Evolutionary conservation across 2,797 vertebrate species (phyloP).

Genomic region (Eidolon dupreanum): DNA sequence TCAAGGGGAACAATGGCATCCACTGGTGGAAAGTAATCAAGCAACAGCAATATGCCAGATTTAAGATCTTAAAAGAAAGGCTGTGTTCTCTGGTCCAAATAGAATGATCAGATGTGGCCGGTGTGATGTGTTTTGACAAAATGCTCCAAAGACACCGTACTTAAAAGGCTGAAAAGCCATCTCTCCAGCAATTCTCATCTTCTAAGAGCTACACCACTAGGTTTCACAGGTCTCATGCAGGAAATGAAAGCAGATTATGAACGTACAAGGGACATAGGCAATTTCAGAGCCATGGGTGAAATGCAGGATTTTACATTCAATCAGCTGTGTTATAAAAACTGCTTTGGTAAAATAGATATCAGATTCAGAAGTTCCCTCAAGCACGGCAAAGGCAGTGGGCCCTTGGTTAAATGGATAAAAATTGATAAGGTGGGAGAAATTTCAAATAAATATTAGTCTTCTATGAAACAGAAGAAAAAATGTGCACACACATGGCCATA

Average conservation of each 20-base stretch:
- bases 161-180: slow-evolving; percentile 23
- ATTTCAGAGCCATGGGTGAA: not conserved
- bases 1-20: not conserved
- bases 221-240: slow-evolving; percentile 18
- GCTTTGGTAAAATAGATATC: slow-evolving; percentile 30
- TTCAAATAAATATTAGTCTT: not conserved
- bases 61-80: slow-evolving; percentile 38
- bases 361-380: not conserved
- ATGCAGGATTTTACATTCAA: slow-evolving; percentile 37
- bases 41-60: slow-evolving; percentile 14
- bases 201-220: not conserved
- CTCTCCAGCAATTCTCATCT: not conserved
- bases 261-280: not conserved
- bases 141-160: not conserved
- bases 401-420: not conserved
- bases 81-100: slow-evolving; percentile 47
- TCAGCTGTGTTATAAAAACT: not conserved
- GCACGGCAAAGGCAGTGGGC: not conserved
- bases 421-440: not conserved
- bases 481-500: too few relatives aligned
- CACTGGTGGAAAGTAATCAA: slow-evolving; percentile 24
- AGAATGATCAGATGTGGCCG: slow-evolving; percentile 55
- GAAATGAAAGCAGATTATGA: slow-evolving; percentile 23
- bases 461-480: not conserved
- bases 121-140: slow-evolving; percentile 42